phyloP scores from a whole-genome alignment of 1,140 invertebrate genomes.

The Nixonia krombeini region DNA sequence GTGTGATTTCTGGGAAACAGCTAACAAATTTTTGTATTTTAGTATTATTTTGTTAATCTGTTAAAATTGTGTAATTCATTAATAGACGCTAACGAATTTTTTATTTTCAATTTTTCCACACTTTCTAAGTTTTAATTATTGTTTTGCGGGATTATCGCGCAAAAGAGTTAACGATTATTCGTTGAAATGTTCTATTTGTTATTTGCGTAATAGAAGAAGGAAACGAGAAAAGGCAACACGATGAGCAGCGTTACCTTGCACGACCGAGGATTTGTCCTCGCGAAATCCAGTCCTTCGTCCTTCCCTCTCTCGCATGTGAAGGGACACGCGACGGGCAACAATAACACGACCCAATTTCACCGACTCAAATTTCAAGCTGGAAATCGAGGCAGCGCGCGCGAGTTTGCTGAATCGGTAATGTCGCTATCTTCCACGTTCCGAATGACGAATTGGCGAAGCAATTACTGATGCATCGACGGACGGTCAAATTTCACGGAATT shows the following conservation, averaged over 20 bases:
- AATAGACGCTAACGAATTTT: too few relatives aligned
- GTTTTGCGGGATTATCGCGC: too few relatives aligned
- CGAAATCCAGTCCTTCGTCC: slow-evolving; percentile 30
- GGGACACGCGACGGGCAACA: slow-evolving; percentile 22
- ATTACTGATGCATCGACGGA: too few relatives aligned
- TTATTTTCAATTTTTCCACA: too few relatives aligned
- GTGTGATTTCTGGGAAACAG: too few relatives aligned
- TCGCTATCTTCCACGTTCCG: slow-evolving; percentile 6
- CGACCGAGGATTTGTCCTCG: slow-evolving; percentile 15
- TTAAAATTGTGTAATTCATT: too few relatives aligned
- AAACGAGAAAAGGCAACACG: background rate
- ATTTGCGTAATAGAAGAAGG: background rate
- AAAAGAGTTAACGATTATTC: too few relatives aligned
- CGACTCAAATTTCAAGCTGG: slow-evolving; percentile 34
- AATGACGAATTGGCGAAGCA: slow-evolving; percentile 9
- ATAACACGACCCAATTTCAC: slow-evolving; percentile 43
- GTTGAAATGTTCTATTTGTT: too few relatives aligned
- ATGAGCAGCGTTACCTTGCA: slow-evolving; percentile 22
- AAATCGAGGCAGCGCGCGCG: slow-evolving; percentile 7
- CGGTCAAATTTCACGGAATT: too few relatives aligned
- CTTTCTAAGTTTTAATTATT: too few relatives aligned
- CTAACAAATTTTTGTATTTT: too few relatives aligned
- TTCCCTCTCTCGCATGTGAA: slow-evolving; percentile 19
- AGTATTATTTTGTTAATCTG: too few relatives aligned
- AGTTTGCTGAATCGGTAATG: slow-evolving; percentile 35